These are phyloP conservation scores for Pelosia muscerda DNA, from an alignment of 2,888 invertebrate genomes.

Conservation along the genomic window DNA sequence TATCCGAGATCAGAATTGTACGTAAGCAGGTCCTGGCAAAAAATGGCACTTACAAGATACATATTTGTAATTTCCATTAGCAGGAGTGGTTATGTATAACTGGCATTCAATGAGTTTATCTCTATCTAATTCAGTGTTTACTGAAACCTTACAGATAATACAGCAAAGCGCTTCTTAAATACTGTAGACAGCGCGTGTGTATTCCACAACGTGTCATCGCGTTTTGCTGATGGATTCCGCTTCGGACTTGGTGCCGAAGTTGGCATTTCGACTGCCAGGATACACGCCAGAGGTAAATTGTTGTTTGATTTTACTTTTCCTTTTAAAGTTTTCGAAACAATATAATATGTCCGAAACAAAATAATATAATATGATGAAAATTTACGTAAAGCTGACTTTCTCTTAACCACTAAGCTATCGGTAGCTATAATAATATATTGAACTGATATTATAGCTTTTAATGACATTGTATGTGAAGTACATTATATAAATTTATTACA, in stretches of 20 bases:
- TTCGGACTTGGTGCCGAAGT: constrained; percentile 98
- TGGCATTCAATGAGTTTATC: not conserved
- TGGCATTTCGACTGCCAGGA: constrained; percentile 82
- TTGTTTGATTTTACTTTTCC: not conserved
- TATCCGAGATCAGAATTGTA: no score
- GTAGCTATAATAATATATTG: no score
- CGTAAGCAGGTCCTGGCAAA: no score
- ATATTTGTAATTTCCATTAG: not conserved
- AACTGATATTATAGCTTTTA: not conserved
- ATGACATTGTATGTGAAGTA: not conserved
- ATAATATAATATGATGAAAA: no score
- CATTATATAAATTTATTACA: not conserved
- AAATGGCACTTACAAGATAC: no score
- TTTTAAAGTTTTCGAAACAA: not conserved
- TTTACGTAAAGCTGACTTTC: no score
- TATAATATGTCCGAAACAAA: no score
- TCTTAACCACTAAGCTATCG: no score
- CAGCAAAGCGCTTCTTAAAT: constrained; percentile 92
- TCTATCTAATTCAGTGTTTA: not conserved
- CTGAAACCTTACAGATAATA: constrained; percentile 60
- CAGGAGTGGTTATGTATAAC: not conserved
- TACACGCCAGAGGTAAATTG: constrained; percentile 78
- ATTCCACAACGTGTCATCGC: constrained; percentile 98
- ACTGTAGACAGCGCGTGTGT: constrained; percentile 99
- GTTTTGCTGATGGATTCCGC: constrained; percentile 99